Conservation (phyloP, 2,113 vertebrate genomes). For the Felis catus region DNA sequence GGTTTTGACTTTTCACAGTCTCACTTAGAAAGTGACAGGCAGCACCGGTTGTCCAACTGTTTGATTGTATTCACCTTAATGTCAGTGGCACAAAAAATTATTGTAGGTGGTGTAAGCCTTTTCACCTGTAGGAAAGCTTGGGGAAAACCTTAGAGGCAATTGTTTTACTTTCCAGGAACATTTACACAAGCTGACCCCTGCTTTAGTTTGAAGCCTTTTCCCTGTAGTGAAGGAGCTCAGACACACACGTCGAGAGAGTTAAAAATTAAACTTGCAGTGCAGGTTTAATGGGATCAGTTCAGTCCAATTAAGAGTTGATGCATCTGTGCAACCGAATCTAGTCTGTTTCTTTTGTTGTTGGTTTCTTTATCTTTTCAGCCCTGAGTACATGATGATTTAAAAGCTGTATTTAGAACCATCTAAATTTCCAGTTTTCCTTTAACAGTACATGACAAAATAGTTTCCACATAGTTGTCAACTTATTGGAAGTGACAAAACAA, state of each 20-base stretch:
- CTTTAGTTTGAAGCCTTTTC: neutral
- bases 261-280: constrained; percentile 7
- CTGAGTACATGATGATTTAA: neutral
- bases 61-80: neutral
- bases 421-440: neutral
- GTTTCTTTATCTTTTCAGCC: neutral
- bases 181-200: neutral
- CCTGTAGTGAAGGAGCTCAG: neutral
- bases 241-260: neutral
- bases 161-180: neutral
- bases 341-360: neutral
- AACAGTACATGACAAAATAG: neutral
- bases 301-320: neutral
- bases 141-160: neutral
- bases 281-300: neutral
- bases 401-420: constrained; percentile 1
- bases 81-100: neutral
- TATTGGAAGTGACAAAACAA: neutral
- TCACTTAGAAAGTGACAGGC: neutral
- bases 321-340: neutral
- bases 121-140: neutral
- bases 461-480: constrained; percentile 27
- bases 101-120: neutral
- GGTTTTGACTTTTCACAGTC: neutral
- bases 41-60: neutral